Conservation (phyloP, 2,888 invertebrate genomes). For the Drosophila nr. fundita region DNA sequence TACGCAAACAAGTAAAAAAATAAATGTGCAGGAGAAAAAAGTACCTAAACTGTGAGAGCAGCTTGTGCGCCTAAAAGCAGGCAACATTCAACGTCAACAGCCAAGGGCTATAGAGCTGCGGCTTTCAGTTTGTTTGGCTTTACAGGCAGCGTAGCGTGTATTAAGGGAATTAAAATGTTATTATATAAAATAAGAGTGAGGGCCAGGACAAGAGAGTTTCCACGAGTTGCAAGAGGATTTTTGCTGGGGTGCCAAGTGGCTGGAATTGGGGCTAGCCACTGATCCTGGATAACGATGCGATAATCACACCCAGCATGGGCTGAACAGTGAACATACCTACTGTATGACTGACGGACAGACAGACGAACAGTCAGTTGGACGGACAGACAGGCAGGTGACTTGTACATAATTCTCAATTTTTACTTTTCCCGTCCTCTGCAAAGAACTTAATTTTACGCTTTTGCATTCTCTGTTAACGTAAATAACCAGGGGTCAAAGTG, state of each 20-base stretch:
- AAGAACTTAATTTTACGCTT: slow-evolving; percentile 76
- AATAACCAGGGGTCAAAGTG: slow-evolving; percentile 34
- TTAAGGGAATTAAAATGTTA: slow-evolving; percentile 80
- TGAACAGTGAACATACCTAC: slow-evolving; percentile 29
- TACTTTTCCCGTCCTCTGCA: slow-evolving; percentile 43
- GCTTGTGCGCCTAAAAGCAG: slow-evolving; percentile 54
- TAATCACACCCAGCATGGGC: slow-evolving; percentile 69
- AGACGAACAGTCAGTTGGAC: slow-evolving; percentile 8
- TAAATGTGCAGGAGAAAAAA: slow-evolving; percentile 8
- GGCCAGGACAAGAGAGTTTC: slow-evolving; percentile 1
- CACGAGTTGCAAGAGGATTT: slow-evolving; percentile 16
- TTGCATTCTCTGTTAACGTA: slow-evolving; percentile 56
- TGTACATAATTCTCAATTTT: slow-evolving; percentile 63
- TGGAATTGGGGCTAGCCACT: slow-evolving; percentile 57
- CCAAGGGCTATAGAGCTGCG: slow-evolving; percentile 42
- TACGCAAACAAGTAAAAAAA: slow-evolving; percentile 59
- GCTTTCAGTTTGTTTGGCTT: slow-evolving; percentile 71
- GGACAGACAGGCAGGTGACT: slow-evolving; percentile 53
- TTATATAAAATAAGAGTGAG: slow-evolving; percentile 65
- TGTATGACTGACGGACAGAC: slow-evolving; percentile 53
- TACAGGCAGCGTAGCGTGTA: slow-evolving; percentile 75
- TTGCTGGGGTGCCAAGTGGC: slow-evolving; percentile 43
- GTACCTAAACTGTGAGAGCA: slow-evolving; percentile 35
- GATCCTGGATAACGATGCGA: slow-evolving; percentile 77
- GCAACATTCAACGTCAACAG: slow-evolving; percentile 44